Evolutionary conservation across 2,888 invertebrate species (phyloP).

Genomic region (Liopterus haemorrhoidalis): DNA sequence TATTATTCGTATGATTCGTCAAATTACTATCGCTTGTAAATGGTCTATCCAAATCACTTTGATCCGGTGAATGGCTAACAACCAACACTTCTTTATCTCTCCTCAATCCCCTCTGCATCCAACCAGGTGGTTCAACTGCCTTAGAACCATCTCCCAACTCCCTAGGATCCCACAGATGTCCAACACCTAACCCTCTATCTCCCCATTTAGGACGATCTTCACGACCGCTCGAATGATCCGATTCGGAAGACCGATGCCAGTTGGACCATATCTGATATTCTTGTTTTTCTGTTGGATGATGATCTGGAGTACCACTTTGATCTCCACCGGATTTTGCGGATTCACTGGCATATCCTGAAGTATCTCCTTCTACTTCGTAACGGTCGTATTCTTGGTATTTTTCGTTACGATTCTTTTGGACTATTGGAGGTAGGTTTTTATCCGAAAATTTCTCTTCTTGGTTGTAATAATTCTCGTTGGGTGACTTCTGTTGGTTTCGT

Average conservation of each 20-base stretch:
- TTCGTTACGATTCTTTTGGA: slow-evolving; percentile 39
- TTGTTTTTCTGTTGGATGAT: slow-evolving; percentile 14
- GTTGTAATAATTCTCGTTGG: slow-evolving; percentile 17
- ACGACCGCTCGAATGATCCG: slow-evolving; percentile 44
- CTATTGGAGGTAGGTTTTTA: slow-evolving; percentile 18
- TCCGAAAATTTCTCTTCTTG: slow-evolving; percentile 21
- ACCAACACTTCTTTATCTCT: slow-evolving; percentile 47
- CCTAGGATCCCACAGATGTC: slow-evolving; percentile 61
- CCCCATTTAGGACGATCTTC: slow-evolving; percentile 70
- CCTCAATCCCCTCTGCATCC: slow-evolving; percentile 51
- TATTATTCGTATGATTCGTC: too few species aligned
- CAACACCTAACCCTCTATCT: slow-evolving; percentile 62
- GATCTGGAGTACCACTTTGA: slow-evolving; percentile 47
- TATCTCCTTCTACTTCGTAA: slow-evolving; percentile 59
- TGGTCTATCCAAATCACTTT: slow-evolving; percentile 42
- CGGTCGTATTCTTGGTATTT: slow-evolving; percentile 31
- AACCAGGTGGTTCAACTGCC: slow-evolving; percentile 45
- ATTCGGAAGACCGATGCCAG: slow-evolving; percentile 40
- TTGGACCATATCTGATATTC: slow-evolving; percentile 27
- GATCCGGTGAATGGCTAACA: slow-evolving; percentile 44
- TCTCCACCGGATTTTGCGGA: too few species aligned
- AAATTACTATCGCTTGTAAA: slow-evolving; percentile 35
- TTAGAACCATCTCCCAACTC: slow-evolving; percentile 29
- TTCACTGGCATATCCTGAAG: slow-evolving; percentile 80
- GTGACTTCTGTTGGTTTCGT: too few species aligned